Evolutionary conservation across 2,888 invertebrate species (phyloP), one percentile per base, ranked within the genome.

Genomic region (Xanthorhoe designata): DNA sequence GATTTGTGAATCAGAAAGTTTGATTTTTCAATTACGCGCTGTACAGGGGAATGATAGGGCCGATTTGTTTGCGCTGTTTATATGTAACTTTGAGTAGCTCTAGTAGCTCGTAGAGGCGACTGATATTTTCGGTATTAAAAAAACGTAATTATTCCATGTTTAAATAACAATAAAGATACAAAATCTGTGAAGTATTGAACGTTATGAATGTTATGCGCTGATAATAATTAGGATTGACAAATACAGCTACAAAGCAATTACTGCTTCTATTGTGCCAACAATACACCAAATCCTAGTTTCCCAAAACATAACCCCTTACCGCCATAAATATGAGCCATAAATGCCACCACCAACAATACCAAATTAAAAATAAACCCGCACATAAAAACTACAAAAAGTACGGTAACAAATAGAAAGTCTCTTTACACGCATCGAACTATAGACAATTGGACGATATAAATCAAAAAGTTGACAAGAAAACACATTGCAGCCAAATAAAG

Each of bases 391-490:
- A 86, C 84, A 87, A 87, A 86, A 86, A 85, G 75, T 78, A 78
- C 75, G 74, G 78, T 81, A 75, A 89, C 89, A 88, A 89, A 91
- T 88, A 89, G 86, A 88, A 89, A 88, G 88, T 90, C 88, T 89
- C 88, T 90, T 90, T 90, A 89, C 89, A 89, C 86, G 89, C 90
- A 88, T 88, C 86, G 84, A 83, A 78, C 83, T 89, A 90, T 91
- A 91, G 89, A 92, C 92, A 92, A 92, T 91, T 85, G 89, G 77
- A 80, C 66, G 78, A 74, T 79, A 92, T 93, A 92, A 92, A 93
- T 93, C 92, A 91, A 87, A 88, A 84, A 87, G 83, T 85, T 90
- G 90, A 92, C 91, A 90, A 91, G 91, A 91, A 90, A 90, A 89
- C 86, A 85, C 82, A 75, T 79, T 70, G 67, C 47, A 69, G 76